Evolutionary conservation across 1,140 invertebrate species (phyloP), one percentile per base, ranked within the genome.

Genomic region (Uloborus diversus): DNA sequence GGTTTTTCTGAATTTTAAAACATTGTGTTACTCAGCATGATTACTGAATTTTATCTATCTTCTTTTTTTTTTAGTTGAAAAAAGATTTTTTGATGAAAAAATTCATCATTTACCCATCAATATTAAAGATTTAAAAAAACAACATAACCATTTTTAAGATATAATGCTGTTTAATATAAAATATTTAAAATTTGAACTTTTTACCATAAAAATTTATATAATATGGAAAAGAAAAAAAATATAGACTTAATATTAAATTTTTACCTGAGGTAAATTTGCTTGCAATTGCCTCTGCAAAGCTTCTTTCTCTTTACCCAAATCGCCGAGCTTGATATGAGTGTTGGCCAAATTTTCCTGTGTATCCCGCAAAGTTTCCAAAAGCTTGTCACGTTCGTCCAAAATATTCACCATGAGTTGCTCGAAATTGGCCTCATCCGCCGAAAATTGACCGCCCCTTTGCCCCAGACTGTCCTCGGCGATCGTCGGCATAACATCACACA

Each of bases 401-500:
- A 99, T 99, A 82, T 96, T 98, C 30, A 99, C 96, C 97, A 99
- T 99, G 83, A 99, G 92, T 88, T 99, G 96, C 88, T 99, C 97
- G 88, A 99, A 97, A 88, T 99, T 99, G 49, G 95, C 95, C 89
- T 98, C 96, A 87, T 99, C 96, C 49, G 94, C 95, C 20, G 86
- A 86, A 14, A 87, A 87, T 81, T 88, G 87, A 27, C 82, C 79
- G 42, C 79, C 80, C 42, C 83, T 69, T 64, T 83, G 82, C 30
- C 79, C 82, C 30, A 85, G 75, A 83, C 86, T 87, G 90, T 99
- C 97, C 91, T 99, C 97, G 84, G 95, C 96, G 88, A 99, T 99
- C 84, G 97, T 99, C 84, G 97, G 97, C 97, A 99, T 99, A 88
- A 99, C 96, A 90, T 99, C 97, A 90, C 97, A 99, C 96, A 99